Evolutionary conservation across 2,888 invertebrate species (phyloP).

Genomic region (Pterostichus madidus): DNA sequence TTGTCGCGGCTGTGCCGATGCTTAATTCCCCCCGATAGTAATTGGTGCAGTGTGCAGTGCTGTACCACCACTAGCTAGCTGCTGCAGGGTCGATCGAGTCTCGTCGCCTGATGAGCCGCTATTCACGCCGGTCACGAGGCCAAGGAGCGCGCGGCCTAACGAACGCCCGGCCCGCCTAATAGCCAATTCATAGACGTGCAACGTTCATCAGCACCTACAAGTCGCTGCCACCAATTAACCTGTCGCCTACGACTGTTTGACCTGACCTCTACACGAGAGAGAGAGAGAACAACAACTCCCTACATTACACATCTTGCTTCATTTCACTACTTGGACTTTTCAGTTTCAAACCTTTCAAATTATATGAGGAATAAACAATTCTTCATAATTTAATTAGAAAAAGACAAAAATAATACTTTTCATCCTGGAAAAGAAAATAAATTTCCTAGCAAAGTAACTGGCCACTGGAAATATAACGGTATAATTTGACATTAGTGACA

Average conservation of each 20-base stretch:
- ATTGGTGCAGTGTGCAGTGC: constrained; percentile 71
- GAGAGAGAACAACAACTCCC: not conserved
- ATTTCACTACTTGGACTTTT: not conserved
- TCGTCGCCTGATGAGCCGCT: constrained; percentile 64
- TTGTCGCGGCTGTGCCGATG: constrained; percentile 77
- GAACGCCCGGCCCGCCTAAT: constrained; percentile 78
- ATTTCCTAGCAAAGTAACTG: no score
- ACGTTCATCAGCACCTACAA: constrained; percentile 69
- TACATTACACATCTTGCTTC: not conserved
- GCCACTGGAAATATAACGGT: no score
- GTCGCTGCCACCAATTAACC: constrained; percentile 75
- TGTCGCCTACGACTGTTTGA: constrained; percentile 67
- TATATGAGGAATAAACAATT: no score
- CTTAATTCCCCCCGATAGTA: constrained; percentile 78
- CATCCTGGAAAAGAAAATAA: no score
- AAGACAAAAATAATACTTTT: no score
- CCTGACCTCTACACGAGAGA: not conserved
- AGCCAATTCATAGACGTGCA: constrained; percentile 77
- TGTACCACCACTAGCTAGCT: not conserved
- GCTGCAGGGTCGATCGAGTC: constrained; percentile 10
- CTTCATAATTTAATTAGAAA: no score
- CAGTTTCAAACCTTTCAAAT: no score
- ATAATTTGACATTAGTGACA: no score
- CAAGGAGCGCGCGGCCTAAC: constrained; percentile 69
- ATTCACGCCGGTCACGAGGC: constrained; percentile 67